Evolutionary conservation across 2,113 vertebrate species (phyloP).

Genomic region (Sorex araneus): DNA sequence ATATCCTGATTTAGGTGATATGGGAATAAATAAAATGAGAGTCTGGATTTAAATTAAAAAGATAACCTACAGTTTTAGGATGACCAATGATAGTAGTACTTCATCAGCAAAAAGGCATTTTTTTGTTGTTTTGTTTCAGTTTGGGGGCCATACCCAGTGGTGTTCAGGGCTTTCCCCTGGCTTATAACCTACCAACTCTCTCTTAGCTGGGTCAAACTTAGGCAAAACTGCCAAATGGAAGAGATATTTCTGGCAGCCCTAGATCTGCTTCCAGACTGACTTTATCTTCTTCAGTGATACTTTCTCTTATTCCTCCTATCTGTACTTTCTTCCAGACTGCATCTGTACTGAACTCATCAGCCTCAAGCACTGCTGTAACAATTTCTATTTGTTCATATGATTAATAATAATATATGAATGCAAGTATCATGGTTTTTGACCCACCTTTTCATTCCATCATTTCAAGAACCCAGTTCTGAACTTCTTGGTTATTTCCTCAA

Average conservation of each 20-base stretch:
- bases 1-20: too few relatives aligned
- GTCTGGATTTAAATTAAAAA: background rate
- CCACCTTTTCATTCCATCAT: constrained; percentile 29
- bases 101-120: constrained; percentile 40
- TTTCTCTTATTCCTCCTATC: background rate
- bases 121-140: too few relatives aligned
- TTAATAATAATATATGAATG: background rate
- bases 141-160: too few relatives aligned
- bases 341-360: constrained; percentile 26
- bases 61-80: background rate
- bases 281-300: constrained; percentile 19
- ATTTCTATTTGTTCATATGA: background rate
- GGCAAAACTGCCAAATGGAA: constrained; percentile 29
- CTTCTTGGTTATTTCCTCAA: constrained; percentile 31
- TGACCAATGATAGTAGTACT: background rate
- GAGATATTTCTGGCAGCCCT: background rate
- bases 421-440: constrained; percentile 17
- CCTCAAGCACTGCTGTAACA: constrained; percentile 42
- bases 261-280: constrained; percentile 9
- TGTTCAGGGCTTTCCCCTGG: too few relatives aligned
- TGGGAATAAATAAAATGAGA: background rate
- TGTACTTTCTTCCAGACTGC: background rate
- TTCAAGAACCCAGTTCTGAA: constrained; percentile 54
- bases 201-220: background rate
- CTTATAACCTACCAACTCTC: constrained; percentile 51